Conservation (phyloP, 2,888 invertebrate species). For the Polia nebulosa region DNA sequence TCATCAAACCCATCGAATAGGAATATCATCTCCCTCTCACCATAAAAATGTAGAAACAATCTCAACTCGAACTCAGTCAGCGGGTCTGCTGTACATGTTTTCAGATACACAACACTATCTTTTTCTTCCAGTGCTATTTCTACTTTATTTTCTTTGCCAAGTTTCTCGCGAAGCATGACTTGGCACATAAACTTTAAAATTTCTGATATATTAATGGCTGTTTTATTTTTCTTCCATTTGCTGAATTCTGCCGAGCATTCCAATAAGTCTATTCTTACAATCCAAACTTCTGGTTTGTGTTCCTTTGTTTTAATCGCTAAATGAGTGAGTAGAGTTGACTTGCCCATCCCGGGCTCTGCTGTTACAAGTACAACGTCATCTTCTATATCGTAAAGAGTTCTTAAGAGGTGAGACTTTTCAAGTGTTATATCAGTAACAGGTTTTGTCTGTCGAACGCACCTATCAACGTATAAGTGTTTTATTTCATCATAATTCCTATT, state of each 20-base stretch:
- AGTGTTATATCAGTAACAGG: not conserved
- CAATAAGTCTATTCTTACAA: constrained; percentile 49
- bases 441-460: constrained; percentile 15
- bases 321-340: constrained; percentile 54
- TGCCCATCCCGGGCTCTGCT: constrained; percentile 63
- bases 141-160: not conserved
- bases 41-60: constrained; percentile 50
- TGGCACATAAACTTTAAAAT: constrained; percentile 33
- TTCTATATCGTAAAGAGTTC: constrained; percentile 2
- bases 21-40: constrained; percentile 39
- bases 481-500: constrained; percentile 46
- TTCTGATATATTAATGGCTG: constrained; percentile 15
- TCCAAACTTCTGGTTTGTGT: constrained; percentile 45
- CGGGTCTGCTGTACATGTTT: constrained; percentile 13
- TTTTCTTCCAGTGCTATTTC: constrained; percentile 1
- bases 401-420: not conserved
- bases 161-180: constrained; percentile 8
- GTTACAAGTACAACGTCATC: constrained; percentile 42
- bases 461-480: constrained; percentile 45
- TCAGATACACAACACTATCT: constrained; percentile 19
- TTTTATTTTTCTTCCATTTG: constrained; percentile 28
- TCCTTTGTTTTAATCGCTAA: constrained; percentile 50
- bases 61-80: constrained; percentile 33
- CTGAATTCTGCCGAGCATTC: constrained; percentile 36
- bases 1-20: constrained; percentile 66